Evolutionary conservation across 1,140 invertebrate species (phyloP).

Genomic region (Plectus sambesii): DNA sequence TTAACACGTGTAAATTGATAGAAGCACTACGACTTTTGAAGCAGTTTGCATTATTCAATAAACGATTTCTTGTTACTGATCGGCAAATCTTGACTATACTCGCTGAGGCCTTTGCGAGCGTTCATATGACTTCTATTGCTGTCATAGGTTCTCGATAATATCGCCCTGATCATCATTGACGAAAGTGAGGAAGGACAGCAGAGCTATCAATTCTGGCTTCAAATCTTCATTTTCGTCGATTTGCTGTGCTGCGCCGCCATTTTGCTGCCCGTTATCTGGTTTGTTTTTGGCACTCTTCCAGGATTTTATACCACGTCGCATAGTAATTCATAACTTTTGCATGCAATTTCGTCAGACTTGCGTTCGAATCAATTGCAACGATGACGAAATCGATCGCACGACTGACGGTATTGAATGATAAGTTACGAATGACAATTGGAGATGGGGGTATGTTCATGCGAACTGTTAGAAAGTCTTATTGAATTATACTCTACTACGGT

Average conservation of each 20-base stretch:
- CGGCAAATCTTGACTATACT: no score
- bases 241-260: constrained; percentile 92
- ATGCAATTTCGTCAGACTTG: no score
- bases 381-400: constrained; percentile 3
- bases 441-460: neutral
- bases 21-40: no score
- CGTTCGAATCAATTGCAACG: no score
- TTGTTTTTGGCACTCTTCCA: constrained; percentile 30
- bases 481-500: neutral
- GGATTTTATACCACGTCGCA: constrained; percentile 2
- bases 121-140: constrained; percentile 8
- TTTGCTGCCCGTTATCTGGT: constrained; percentile 83
- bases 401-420: no score
- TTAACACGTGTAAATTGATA: no score
- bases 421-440: no score
- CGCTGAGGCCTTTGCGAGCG: constrained; percentile 6
- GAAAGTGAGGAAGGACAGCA: constrained; percentile 88
- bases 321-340: no score
- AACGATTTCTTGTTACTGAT: no score
- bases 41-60: no score
- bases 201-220: constrained; percentile 75
- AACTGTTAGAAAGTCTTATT: neutral
- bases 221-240: constrained; percentile 86
- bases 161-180: constrained; percentile 90
- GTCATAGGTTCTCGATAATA: constrained; percentile 75